Evolutionary conservation across 2,113 vertebrate genomes (phyloP).

Genomic region (Steatornis caripensis): DNA sequence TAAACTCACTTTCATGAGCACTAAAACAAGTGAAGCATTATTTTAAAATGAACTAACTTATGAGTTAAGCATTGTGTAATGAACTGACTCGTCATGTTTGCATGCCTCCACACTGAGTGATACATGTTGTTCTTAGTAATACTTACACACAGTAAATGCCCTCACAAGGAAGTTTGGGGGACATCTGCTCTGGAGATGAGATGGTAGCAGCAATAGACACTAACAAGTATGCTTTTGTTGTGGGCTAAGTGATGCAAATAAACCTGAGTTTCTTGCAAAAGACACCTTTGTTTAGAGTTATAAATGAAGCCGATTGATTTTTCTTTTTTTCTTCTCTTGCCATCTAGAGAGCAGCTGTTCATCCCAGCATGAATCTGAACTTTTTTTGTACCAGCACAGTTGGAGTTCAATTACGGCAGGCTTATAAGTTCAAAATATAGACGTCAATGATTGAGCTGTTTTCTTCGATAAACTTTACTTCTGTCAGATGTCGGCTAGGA

Average conservation of each 20-base stretch:
- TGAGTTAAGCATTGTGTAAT: slow-evolving; percentile 7
- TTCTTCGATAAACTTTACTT: not conserved
- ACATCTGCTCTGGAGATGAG: not conserved
- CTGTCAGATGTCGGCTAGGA: not conserved
- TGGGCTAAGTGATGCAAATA: not conserved
- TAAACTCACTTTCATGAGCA: not conserved
- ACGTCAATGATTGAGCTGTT: not conserved
- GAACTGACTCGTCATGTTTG: not conserved
- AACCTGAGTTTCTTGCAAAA: slow-evolving; percentile 16
- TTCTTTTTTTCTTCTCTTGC: not conserved
- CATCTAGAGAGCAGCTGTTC: slow-evolving; percentile 17
- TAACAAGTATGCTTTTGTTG: slow-evolving; percentile 45
- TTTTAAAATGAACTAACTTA: not conserved
- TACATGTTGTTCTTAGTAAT: not conserved
- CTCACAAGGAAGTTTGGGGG: not conserved
- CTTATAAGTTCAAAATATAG: slow-evolving; percentile 4
- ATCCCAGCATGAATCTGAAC: slow-evolving; percentile 42
- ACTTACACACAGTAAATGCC: not conserved
- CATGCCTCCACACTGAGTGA: not conserved
- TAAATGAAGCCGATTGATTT: slow-evolving; percentile 29
- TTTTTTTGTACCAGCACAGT: slow-evolving; percentile 19
- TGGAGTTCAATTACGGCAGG: slow-evolving; percentile 20
- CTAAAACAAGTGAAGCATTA: slow-evolving; percentile 29
- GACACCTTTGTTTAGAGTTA: slow-evolving; percentile 40
- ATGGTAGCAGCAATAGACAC: not conserved